phyloP scores from a whole-genome alignment of 1,140 invertebrate species.

The Bombus sylvicola region DNA sequence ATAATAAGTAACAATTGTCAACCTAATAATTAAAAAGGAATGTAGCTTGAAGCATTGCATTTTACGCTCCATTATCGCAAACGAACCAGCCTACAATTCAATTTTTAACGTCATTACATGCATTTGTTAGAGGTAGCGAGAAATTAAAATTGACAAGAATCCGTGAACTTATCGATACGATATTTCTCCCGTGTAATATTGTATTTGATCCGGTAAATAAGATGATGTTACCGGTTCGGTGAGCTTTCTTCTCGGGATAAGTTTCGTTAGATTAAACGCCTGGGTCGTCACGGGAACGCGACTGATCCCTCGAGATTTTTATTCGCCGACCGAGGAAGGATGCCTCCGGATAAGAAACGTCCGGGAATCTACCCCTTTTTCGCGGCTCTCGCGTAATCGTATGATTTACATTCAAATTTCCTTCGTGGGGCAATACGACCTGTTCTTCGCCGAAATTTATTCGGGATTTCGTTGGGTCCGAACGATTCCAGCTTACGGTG shows the following conservation, averaged over 20 bases:
- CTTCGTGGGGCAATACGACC: background rate
- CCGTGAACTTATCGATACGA: background rate
- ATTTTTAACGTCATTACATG: background rate
- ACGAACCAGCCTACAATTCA: background rate
- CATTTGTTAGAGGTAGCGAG: background rate
- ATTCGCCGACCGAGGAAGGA: background rate
- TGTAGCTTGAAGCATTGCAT: too few species aligned
- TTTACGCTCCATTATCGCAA: background rate
- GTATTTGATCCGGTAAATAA: conserved; percentile 22
- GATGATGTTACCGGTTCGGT: background rate
- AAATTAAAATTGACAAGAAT: background rate
- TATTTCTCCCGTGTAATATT: background rate
- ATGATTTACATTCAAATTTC: conserved; percentile 44
- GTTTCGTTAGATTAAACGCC: conserved; percentile 29
- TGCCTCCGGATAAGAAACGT: background rate
- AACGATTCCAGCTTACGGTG: background rate
- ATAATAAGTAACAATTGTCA: too few species aligned
- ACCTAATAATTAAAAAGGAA: too few species aligned
- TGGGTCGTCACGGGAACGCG: background rate
- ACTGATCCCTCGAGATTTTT: conserved; percentile 38
- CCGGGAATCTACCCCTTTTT: conserved; percentile 15
- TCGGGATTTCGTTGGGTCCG: conserved; percentile 10
- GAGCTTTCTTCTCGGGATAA: background rate
- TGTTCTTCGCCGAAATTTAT: conserved; percentile 15
- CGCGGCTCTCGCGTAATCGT: conserved; percentile 27